Conservation (phyloP, 1,140 invertebrate genomes). For the Cotesia chilonis region DNA sequence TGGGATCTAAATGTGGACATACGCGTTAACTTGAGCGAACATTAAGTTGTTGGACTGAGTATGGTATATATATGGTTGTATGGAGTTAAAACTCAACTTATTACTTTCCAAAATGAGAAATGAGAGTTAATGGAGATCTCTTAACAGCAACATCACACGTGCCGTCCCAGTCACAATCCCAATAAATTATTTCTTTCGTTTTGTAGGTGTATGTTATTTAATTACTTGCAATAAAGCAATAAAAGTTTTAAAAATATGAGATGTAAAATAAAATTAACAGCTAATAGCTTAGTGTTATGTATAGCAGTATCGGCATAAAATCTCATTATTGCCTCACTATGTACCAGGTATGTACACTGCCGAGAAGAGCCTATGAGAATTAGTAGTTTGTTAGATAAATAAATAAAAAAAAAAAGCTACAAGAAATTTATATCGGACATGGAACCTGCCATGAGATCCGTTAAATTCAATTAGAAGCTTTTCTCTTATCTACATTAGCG, state of each 20-base stretch:
- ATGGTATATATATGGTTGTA: too few species aligned
- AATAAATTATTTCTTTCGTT: background rate
- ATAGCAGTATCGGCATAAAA: slow-evolving; percentile 21
- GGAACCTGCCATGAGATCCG: slow-evolving; percentile 14
- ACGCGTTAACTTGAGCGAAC: too few species aligned
- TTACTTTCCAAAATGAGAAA: slow-evolving; percentile 11
- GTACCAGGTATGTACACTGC: too few species aligned
- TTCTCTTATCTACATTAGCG: slow-evolving; percentile 20
- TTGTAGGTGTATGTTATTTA: slow-evolving; percentile 3
- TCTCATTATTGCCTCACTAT: background rate
- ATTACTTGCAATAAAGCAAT: slow-evolving; percentile 6
- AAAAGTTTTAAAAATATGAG: background rate
- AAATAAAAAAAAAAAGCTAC: slow-evolving; percentile 15
- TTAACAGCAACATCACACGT: slow-evolving; percentile 3
- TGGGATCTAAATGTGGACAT: background rate
- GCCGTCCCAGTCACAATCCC: background rate
- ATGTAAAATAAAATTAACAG: background rate
- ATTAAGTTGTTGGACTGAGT: background rate
- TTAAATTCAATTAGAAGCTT: slow-evolving; percentile 34
- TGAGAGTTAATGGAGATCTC: background rate
- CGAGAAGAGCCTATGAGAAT: background rate
- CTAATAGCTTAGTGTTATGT: background rate
- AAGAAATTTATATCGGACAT: slow-evolving; percentile 26
- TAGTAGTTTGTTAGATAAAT: slow-evolving; percentile 20
- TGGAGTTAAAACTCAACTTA: background rate